Conservation (phyloP, 1,140 invertebrate species). For the Drosophila melanica region DNA sequence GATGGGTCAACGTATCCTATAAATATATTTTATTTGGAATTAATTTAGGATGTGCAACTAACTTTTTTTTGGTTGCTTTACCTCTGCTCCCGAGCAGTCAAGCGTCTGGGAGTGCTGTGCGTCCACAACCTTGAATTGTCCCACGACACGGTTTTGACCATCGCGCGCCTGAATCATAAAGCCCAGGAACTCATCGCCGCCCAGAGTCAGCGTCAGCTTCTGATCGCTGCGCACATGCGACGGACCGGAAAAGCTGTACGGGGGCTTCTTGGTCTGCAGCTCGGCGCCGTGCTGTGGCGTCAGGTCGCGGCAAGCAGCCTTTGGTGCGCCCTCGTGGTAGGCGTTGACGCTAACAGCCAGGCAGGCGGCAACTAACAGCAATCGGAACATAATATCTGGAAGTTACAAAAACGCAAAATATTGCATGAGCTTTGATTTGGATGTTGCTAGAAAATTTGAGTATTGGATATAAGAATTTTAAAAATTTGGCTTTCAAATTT, state of each 20-base stretch:
- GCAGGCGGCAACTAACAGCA: conserved; percentile 59
- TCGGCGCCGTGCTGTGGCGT: conserved; percentile 75
- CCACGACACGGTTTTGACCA: conserved; percentile 69
- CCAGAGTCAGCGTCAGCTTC: conserved; percentile 61
- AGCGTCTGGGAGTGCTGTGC: conserved; percentile 63
- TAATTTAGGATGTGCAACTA: no score
- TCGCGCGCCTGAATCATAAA: conserved; percentile 78
- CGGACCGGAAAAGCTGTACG: conserved; percentile 56
- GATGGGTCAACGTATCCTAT: conserved; percentile 83
- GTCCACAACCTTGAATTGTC: conserved; percentile 68
- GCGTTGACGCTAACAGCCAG: conserved; percentile 58
- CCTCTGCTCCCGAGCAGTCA: conserved; percentile 55
- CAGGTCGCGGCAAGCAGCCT: conserved; percentile 63
- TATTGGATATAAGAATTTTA: no score
- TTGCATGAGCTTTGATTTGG: no score
- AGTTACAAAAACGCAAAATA: background rate
- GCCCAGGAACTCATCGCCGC: conserved; percentile 68
- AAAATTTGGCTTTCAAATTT: no score
- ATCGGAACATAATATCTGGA: conserved; percentile 64
- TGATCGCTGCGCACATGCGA: conserved; percentile 52
- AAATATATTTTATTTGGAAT: background rate
- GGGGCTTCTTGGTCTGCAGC: conserved; percentile 58
- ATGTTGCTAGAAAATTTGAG: no score
- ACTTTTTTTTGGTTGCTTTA: conserved; percentile 12
- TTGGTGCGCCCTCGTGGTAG: conserved; percentile 70